Evolutionary conservation across 2,888 invertebrate species (phyloP).

Genomic region (Lacanobia oleracea): DNA sequence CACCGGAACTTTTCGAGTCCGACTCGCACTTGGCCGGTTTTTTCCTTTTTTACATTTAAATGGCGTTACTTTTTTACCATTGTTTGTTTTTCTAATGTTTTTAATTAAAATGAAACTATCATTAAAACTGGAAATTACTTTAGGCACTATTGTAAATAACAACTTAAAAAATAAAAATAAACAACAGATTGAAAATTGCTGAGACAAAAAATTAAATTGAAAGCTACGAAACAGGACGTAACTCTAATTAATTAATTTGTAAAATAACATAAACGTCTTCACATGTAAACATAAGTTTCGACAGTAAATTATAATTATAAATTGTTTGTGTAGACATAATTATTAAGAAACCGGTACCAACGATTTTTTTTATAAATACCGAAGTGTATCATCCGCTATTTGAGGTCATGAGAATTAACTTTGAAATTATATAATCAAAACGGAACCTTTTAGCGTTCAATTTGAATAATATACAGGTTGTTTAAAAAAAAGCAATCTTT

Average conservation of each 20-base stretch:
- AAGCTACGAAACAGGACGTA: constrained; percentile 40
- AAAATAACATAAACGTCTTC: constrained; percentile 56
- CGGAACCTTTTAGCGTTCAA: constrained; percentile 58
- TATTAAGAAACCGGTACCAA: constrained; percentile 63
- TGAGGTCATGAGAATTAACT: constrained; percentile 70
- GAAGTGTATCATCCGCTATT: constrained; percentile 62
- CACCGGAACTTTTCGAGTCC: too few species aligned
- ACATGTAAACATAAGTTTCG: constrained; percentile 66
- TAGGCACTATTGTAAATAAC: constrained; percentile 3
- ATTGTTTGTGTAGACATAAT: constrained; percentile 60
- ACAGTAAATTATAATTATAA: constrained; percentile 65
- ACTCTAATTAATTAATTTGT: constrained; percentile 25
- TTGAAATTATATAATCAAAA: constrained; percentile 67
- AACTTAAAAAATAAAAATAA: background rate
- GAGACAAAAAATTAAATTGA: background rate
- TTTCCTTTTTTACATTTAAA: background rate
- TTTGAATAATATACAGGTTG: constrained; percentile 16
- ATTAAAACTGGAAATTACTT: constrained; percentile 2
- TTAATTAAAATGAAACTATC: constrained; percentile 2
- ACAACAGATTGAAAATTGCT: background rate
- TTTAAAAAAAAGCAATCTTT: background rate
- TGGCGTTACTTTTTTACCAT: background rate
- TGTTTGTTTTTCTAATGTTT: constrained; percentile 9
- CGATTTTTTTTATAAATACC: constrained; percentile 50
- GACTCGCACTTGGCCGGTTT: too few species aligned